Conservation (phyloP, 2,113 vertebrate species). For the Dascyllus trimaculatus region DNA sequence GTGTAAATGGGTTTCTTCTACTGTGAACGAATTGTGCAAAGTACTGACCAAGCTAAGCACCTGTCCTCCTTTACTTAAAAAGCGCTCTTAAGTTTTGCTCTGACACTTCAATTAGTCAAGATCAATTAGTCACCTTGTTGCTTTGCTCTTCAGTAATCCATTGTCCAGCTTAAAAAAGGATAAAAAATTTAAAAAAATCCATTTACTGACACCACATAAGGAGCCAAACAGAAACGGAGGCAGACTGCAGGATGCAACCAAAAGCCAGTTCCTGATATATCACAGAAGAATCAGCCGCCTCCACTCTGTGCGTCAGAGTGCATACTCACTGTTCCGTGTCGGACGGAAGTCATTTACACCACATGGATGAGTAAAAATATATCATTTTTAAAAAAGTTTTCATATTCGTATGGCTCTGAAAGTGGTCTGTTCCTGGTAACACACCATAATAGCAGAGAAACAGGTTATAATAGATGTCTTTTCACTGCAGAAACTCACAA, state of each 20-base stretch:
- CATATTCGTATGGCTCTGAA: background rate
- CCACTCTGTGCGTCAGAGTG: slow-evolving; percentile 43
- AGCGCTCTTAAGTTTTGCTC: background rate
- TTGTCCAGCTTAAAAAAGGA: background rate
- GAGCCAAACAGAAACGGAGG: slow-evolving; percentile 1
- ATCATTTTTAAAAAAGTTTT: background rate
- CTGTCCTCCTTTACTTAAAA: background rate
- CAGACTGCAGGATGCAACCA: slow-evolving; percentile 36
- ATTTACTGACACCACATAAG: too few species aligned
- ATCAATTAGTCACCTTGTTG: background rate
- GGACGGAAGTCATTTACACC: slow-evolving; percentile 7
- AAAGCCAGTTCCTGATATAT: slow-evolving; percentile 30
- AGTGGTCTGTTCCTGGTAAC: too few species aligned
- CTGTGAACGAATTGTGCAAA: too few species aligned
- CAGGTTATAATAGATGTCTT: background rate
- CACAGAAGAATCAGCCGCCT: slow-evolving; percentile 38
- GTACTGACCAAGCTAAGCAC: background rate
- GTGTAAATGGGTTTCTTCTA: too few species aligned
- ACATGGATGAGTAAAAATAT: slow-evolving; percentile 5
- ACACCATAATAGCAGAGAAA: background rate
- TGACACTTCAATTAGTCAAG: background rate
- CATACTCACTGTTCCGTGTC: slow-evolving; percentile 8
- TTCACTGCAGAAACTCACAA: too few species aligned
- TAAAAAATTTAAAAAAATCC: too few species aligned
- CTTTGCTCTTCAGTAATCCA: background rate